Percentiles rank a stretch among this genome's conserved stretches.
Evolutionary conservation across 2,888 invertebrate species (phyloP).

Genomic region (Villa cingulata): DNA sequence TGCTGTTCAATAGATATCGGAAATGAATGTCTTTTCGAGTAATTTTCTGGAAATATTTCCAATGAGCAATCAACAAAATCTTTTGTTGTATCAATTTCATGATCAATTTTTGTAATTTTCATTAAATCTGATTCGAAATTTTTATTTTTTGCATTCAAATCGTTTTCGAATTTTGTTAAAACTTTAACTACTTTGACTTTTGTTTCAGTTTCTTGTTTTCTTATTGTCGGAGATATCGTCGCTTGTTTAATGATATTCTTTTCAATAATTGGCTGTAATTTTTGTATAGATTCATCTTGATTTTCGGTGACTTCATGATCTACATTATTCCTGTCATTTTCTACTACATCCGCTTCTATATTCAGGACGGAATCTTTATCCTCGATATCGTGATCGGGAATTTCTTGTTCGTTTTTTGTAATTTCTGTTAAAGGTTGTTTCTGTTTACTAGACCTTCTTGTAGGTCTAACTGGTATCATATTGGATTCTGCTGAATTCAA

Average conservation of each 20-base stretch:
- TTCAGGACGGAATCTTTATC: too few species aligned
- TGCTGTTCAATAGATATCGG: not conserved
- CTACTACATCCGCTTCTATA: not conserved
- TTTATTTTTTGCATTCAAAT: not conserved
- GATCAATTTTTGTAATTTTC: not conserved
- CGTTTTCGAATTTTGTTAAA: slow-evolving; percentile 5
- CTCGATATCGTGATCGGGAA: too few species aligned
- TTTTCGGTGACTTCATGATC: too few species aligned
- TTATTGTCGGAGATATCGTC: not conserved
- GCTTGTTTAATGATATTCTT: not conserved
- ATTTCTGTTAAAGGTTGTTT: not conserved
- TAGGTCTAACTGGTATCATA: not conserved
- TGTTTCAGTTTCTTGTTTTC: not conserved
- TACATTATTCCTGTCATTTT: too few species aligned
- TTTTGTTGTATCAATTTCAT: not conserved
- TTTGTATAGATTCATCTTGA: not conserved
- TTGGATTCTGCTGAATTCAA: not conserved
- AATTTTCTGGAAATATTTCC: too few species aligned
- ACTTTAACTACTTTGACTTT: slow-evolving; percentile 8
- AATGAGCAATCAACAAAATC: not conserved
- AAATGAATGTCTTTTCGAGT: too few species aligned
- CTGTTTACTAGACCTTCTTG: not conserved
- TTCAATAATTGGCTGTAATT: not conserved
- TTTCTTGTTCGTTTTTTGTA: not conserved
- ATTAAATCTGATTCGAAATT: not conserved